A percentile compares a stretch with the other conserved stretches of the same genome.
Evolutionary conservation across 2,113 vertebrate genomes (phyloP).

Genomic region (Ivindomyrus marchei): DNA sequence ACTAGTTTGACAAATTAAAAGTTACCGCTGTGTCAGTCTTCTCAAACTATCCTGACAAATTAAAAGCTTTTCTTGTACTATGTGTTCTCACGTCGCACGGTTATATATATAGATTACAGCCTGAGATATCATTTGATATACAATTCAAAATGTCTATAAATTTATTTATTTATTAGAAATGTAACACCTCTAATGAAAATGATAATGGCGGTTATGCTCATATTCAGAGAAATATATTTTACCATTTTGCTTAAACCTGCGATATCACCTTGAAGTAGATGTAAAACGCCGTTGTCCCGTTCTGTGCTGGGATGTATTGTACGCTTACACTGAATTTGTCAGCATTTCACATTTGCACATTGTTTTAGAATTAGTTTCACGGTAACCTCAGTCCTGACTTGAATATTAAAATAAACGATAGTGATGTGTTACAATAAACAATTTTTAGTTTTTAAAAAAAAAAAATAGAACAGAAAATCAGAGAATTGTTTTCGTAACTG

Average conservation of each 20-base stretch:
- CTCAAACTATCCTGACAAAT: background rate
- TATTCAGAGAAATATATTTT: background rate
- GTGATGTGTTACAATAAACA: background rate
- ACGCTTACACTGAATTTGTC: background rate
- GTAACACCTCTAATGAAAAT: background rate
- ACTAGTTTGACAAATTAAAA: conserved; percentile 1
- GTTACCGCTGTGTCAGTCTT: background rate
- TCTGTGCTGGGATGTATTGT: background rate
- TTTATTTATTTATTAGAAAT: background rate
- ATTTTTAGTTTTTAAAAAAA: background rate
- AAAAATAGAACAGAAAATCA: background rate
- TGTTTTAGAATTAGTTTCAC: background rate
- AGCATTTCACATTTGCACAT: background rate
- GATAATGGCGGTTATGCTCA: background rate
- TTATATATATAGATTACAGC: background rate
- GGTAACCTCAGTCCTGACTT: background rate
- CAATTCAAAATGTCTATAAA: background rate
- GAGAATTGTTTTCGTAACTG: background rate
- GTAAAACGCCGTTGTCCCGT: background rate
- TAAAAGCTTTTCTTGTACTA: background rate
- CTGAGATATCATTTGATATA: background rate
- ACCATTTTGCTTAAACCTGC: background rate
- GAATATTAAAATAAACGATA: background rate
- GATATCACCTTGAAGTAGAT: background rate
- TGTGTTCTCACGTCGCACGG: background rate